Evolutionary conservation across 1,140 invertebrate genomes (phyloP), one percentile per base, ranked within the genome.

Genomic region (Drosophila willistoni): DNA sequence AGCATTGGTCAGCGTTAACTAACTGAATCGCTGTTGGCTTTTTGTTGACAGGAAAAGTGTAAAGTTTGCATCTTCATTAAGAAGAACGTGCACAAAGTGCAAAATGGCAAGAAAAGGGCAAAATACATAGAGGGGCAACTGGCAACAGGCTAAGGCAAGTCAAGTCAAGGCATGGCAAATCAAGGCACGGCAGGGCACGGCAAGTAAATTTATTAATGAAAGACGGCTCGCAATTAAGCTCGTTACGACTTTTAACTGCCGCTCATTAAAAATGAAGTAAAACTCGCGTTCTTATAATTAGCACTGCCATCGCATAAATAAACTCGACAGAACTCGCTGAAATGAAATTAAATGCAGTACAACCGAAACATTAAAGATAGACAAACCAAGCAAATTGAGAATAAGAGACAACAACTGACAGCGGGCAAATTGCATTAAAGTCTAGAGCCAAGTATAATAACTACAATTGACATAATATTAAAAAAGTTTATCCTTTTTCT

Each of bases 231-330:
- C 81, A 87, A 86, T 87, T 87, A 86, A 86, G 71, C 67, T 71
- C 83, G 79, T 86, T 79, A 82, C 69, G 76, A 73, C 69, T 73
- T 73, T 86, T 87, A 87, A 82, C 71, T 87, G 71, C 72, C 65
- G 75, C 76, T 83, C 69, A 71, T 87, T 79, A 87, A 87, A 87
- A 51, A 51, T 51, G 44, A 76, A 61, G 73, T 55, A 51, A 62
- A 62, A 44, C 17, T 41, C 44, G 34, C 33, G 54, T 34, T 42
- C 63, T 60, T 75, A 75, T 82, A 85, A 85, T 85, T 85, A 85
- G 82, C 82, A 79, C 79, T 72, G 75, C 44, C 63, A 60, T 64
- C 79, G 65, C 79, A 79, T 86, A 86, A 81, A 86, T 86, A 85
- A 86, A 47, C 51, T 19, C 3, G 34, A 47, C 59, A 33, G 34